These are phyloP conservation scores for Rhamnusium bicolor DNA, from an alignment of 2,888 invertebrate genomes.

Conservation along the genomic window DNA sequence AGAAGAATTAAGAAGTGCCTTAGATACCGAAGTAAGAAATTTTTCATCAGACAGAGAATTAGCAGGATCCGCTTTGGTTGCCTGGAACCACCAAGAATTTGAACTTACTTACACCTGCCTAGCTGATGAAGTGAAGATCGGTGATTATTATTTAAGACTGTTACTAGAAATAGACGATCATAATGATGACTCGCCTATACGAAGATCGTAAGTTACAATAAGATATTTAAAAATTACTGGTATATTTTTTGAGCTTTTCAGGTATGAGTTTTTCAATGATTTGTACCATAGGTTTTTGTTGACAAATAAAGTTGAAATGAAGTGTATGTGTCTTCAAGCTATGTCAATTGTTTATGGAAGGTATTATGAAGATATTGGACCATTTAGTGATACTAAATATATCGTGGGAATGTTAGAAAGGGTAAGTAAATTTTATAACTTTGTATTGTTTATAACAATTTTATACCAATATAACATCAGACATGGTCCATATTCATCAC, in stretches of 20 bases:
- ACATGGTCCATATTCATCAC: too few relatives aligned
- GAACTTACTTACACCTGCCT: constrained; percentile 95
- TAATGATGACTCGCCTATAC: constrained; percentile 87
- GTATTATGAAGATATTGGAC: constrained; percentile 96
- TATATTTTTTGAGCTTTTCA: constrained; percentile 67
- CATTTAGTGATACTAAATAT: constrained; percentile 96
- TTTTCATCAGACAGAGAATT: constrained; percentile 93
- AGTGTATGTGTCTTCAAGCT: constrained; percentile 97
- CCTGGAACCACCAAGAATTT: constrained; percentile 99
- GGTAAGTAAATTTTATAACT: constrained; percentile 73
- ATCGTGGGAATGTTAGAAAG: constrained; percentile 96
- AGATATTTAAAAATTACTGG: not conserved
- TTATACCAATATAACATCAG: too few relatives aligned
- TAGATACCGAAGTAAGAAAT: constrained; percentile 94
- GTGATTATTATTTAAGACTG: constrained; percentile 96
- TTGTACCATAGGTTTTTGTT: constrained; percentile 97
- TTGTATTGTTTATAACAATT: too few relatives aligned
- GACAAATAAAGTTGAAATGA: constrained; percentile 94
- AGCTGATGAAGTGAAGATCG: constrained; percentile 97
- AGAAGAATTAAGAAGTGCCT: constrained; percentile 92
- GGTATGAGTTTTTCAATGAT: constrained; percentile 97
- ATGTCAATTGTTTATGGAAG: constrained; percentile 98
- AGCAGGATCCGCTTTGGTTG: constrained; percentile 84
- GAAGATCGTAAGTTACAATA: constrained; percentile 85
- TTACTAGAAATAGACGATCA: constrained; percentile 90